These are phyloP conservation scores for Harpalus rubripes DNA, from an alignment of 2,888 invertebrate species.

Conservation along the genomic window DNA sequence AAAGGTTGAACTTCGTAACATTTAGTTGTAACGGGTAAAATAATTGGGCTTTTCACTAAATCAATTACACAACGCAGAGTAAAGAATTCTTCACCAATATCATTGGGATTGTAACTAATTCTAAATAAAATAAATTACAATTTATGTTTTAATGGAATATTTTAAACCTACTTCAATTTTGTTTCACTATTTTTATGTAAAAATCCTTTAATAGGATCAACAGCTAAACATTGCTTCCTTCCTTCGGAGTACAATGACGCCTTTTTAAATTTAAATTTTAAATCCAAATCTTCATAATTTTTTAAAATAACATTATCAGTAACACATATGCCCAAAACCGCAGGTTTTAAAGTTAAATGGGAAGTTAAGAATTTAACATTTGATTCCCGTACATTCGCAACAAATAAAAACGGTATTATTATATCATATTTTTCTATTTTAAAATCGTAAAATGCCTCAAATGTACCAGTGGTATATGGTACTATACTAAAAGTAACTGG, in stretches of 20 bases:
- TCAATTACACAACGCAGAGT: slow-evolving; percentile 80
- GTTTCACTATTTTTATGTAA: slow-evolving; percentile 78
- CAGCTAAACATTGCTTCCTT: slow-evolving; percentile 78
- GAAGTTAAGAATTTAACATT: slow-evolving; percentile 81
- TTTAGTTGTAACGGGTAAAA: slow-evolving; percentile 78
- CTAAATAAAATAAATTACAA: slow-evolving; percentile 74
- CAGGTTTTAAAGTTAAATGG: slow-evolving; percentile 81
- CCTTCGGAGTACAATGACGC: slow-evolving; percentile 80
- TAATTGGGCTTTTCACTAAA: slow-evolving; percentile 78
- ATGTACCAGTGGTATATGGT: slow-evolving; percentile 82
- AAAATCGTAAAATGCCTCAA: slow-evolving; percentile 85
- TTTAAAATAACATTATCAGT: slow-evolving; percentile 77
- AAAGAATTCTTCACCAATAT: slow-evolving; percentile 80
- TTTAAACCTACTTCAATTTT: slow-evolving; percentile 78
- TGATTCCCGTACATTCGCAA: slow-evolving; percentile 83
- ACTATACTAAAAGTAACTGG: slow-evolving; percentile 83
- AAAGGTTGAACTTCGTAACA: slow-evolving; percentile 80
- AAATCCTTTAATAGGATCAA: slow-evolving; percentile 79
- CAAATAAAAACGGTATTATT: slow-evolving; percentile 81
- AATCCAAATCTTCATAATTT: slow-evolving; percentile 79
- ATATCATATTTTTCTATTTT: slow-evolving; percentile 79
- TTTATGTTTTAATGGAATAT: slow-evolving; percentile 7
- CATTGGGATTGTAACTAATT: slow-evolving; percentile 79
- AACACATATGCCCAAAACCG: slow-evolving; percentile 80
- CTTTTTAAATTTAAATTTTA: slow-evolving; percentile 80